phyloP scores from a whole-genome alignment of 2,113 vertebrate genomes.

The Hyla sarda region DNA sequence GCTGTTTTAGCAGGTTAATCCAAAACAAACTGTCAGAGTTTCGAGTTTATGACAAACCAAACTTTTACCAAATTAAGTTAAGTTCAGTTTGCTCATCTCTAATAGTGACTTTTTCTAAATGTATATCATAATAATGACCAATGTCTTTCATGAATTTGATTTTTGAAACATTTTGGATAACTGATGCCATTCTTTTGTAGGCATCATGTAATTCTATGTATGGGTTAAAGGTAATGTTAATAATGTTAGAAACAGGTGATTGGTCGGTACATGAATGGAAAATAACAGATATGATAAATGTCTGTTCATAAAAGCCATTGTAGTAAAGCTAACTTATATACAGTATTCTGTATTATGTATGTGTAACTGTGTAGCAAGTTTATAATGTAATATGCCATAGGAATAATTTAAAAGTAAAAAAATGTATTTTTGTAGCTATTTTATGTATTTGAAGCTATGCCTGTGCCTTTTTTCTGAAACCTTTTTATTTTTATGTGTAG shows the following conservation, averaged over 20 bases:
- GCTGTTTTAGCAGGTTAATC: no score
- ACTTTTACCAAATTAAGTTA: no score
- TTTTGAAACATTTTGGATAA: not conserved
- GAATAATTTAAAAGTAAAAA: conserved; percentile 28
- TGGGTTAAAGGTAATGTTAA: not conserved
- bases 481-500: conserved; percentile 14
- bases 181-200: not conserved
- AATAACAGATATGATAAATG: not conserved
- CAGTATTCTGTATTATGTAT: not conserved
- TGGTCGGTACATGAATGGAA: conserved; percentile 9
- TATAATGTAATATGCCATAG: not conserved
- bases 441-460: conserved; percentile 7
- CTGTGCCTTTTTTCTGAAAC: not conserved
- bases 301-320: not conserved
- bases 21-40: no score
- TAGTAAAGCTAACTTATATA: not conserved
- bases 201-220: not conserved
- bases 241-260: not conserved
- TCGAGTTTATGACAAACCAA: no score
- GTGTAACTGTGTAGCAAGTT: not conserved
- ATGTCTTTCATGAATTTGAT: not conserved
- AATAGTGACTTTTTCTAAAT: not conserved
- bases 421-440: conserved; percentile 6
- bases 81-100: no score
- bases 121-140: not conserved